Conservation (phyloP, 2,888 invertebrate species). For the Odontothrips loti region DNA sequence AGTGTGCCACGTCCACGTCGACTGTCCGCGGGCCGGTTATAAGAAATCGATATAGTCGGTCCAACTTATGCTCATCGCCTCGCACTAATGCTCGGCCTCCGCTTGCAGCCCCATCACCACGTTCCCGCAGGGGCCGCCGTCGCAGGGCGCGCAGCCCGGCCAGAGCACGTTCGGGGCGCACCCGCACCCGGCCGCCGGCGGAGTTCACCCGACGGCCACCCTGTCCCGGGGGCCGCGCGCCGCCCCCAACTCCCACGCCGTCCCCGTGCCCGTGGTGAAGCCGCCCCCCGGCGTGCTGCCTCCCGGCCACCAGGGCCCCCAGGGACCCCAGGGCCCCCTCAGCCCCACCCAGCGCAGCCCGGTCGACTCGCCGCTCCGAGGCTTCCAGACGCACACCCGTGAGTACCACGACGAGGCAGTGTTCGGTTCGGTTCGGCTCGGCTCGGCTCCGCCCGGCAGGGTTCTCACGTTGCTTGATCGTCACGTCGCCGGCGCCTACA, state of each 20-base stretch:
- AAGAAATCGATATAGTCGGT: too few relatives aligned
- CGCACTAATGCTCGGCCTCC: too few relatives aligned
- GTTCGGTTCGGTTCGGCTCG: too few relatives aligned
- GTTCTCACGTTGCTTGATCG: not conserved
- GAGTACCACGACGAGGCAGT: not conserved
- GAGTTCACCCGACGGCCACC: not conserved
- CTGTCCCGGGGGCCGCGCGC: constrained; percentile 6
- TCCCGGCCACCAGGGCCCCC: not conserved
- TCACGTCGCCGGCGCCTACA: not conserved
- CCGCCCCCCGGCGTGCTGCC: not conserved
- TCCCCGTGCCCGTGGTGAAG: constrained; percentile 4
- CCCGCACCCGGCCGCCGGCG: too few relatives aligned
- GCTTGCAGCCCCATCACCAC: constrained; percentile 5
- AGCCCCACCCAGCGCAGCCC: constrained; percentile 16
- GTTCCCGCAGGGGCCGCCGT: not conserved
- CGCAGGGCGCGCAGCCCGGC: not conserved
- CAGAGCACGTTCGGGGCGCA: not conserved
- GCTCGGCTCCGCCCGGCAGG: too few relatives aligned
- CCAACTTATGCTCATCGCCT: too few relatives aligned
- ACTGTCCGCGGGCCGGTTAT: too few relatives aligned
- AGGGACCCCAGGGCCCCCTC: not conserved
- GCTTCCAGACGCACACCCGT: constrained; percentile 10
- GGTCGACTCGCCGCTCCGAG: not conserved
- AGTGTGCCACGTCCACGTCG: not conserved
- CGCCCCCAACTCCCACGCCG: not conserved